These are phyloP conservation scores for Sporophila hypoxantha DNA, from an alignment of 2,113 vertebrate species.

Conservation along the genomic window DNA sequence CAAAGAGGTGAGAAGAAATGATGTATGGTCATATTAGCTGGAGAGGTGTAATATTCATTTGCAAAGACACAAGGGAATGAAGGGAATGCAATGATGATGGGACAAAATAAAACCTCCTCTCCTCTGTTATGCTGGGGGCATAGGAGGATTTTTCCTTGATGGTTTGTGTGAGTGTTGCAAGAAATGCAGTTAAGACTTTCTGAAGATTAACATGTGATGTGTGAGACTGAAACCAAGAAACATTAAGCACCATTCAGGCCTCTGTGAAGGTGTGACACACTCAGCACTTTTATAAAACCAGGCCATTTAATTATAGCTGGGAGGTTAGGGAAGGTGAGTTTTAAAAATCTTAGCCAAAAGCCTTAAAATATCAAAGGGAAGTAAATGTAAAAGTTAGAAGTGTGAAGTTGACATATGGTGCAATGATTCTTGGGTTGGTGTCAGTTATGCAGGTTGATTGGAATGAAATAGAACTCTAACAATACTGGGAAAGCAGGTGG, in stretches of 20 bases:
- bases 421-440: neutral
- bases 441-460: neutral
- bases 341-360: neutral
- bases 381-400: neutral
- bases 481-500: neutral
- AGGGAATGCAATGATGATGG: neutral
- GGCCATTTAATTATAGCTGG: constrained; percentile 38
- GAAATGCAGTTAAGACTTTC: neutral
- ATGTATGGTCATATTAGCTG: neutral
- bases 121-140: neutral
- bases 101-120: neutral
- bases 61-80: neutral
- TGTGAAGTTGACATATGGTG: neutral
- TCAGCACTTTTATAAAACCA: neutral
- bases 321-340: neutral
- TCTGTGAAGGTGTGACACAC: neutral
- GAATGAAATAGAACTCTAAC: neutral
- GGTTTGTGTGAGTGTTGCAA: neutral
- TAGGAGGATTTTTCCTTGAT: neutral
- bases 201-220: neutral
- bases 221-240: neutral
- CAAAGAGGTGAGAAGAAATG: neutral
- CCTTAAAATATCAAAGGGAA: neutral
- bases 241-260: neutral
- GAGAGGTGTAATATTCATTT: neutral